Conservation (phyloP, 2,888 invertebrate species). For the Chironomus riparius region DNA sequence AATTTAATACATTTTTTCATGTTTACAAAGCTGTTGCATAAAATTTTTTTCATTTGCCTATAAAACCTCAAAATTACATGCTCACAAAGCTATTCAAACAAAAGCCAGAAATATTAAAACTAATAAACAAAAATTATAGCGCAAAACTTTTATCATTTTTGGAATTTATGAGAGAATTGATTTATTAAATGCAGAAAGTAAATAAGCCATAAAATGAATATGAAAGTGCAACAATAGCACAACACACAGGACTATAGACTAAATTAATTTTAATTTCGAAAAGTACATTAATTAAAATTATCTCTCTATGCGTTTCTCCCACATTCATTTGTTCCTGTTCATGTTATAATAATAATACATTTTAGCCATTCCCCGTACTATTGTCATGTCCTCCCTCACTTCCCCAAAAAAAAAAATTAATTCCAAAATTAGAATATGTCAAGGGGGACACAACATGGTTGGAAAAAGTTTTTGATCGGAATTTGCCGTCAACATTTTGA, state of each 20-base stretch:
- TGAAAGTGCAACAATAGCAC: neutral
- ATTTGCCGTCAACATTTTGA: too few relatives aligned
- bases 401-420: neutral
- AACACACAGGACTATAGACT: neutral
- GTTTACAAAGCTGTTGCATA: too few relatives aligned
- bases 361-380: too few relatives aligned
- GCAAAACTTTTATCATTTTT: neutral
- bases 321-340: neutral
- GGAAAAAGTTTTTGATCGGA: too few relatives aligned
- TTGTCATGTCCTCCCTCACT: too few relatives aligned
- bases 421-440: neutral
- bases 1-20: too few relatives aligned
- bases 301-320: neutral
- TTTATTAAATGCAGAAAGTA: neutral
- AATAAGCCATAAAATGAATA: neutral
- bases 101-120: neutral
- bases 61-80: too few relatives aligned
- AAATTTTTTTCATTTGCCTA: too few relatives aligned
- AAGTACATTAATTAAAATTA: slow-evolving; percentile 4
- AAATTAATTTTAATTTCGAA: neutral
- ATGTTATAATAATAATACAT: too few relatives aligned
- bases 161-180: neutral
- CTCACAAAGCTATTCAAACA: too few relatives aligned
- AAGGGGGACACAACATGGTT: too few relatives aligned
- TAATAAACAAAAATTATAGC: neutral